These are phyloP conservation scores for Rhincodon typus DNA, from an alignment of 2,797 vertebrate species.

Conservation along the genomic window DNA sequence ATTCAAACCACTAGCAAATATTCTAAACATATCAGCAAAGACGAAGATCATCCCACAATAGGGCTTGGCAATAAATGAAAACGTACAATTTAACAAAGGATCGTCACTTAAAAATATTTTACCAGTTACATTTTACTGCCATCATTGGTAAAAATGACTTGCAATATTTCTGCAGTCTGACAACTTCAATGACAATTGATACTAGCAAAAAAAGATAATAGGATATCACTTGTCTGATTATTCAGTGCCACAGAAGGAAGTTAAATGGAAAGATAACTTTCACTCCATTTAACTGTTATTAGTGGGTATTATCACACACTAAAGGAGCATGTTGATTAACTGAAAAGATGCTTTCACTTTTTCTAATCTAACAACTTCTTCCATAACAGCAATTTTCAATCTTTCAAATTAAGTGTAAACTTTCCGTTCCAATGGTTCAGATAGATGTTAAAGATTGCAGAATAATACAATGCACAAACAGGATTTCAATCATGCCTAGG, in stretches of 20 bases:
- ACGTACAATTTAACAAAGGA: neutral
- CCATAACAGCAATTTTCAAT: neutral
- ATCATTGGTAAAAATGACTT: neutral
- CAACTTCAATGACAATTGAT: neutral
- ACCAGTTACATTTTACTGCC: neutral
- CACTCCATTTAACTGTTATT: neutral
- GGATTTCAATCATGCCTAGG: neutral
- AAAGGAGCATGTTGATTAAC: neutral
- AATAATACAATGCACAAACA: neutral
- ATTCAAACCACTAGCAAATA: neutral
- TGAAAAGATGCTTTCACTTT: neutral
- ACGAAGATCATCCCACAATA: neutral
- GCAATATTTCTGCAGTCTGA: neutral
- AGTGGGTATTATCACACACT: constrained; percentile 1
- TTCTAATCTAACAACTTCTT: neutral
- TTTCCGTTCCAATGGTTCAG: neutral
- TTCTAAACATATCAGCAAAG: neutral
- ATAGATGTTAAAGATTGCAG: neutral
- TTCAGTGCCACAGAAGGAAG: neutral
- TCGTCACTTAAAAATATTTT: neutral
- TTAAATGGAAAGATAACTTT: neutral
- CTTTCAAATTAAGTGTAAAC: neutral
- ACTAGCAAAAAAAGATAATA: neutral
- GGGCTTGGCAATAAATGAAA: neutral
- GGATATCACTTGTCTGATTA: neutral